Percentiles rank a stretch among this genome's conserved stretches.
These are phyloP conservation scores for Thunnus maccoyii DNA, from an alignment of 2,113 vertebrate species.

Conservation along the genomic window DNA sequence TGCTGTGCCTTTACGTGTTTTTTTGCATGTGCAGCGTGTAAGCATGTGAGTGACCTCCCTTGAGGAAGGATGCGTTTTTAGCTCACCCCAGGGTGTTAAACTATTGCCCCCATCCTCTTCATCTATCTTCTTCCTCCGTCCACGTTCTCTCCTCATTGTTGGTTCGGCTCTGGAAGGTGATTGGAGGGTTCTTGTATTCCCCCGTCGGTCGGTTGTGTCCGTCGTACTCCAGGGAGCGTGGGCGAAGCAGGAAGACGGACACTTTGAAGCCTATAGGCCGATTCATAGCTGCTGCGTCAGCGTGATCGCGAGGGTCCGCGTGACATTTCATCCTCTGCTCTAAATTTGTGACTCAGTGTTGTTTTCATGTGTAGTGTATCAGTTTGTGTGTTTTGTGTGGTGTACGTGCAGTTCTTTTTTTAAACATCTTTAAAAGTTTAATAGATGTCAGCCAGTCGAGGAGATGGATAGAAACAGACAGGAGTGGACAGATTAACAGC, in stretches of 20 bases:
- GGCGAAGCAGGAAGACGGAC: neutral
- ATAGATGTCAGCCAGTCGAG: neutral
- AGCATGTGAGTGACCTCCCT: constrained; percentile 15
- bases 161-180: constrained; percentile 32
- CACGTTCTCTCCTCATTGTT: neutral
- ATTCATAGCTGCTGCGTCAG: too few relatives aligned
- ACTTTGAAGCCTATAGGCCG: constrained; percentile 10
- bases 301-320: too few relatives aligned
- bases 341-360: too few relatives aligned
- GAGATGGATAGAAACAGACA: neutral
- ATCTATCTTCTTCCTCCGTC: neutral
- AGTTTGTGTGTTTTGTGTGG: neutral
- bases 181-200: constrained; percentile 24
- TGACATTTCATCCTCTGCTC: too few relatives aligned
- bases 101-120: neutral
- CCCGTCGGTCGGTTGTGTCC: constrained; percentile 5
- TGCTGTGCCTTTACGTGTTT: neutral
- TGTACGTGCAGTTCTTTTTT: neutral
- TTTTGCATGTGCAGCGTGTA: neutral
- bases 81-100: constrained; percentile 10
- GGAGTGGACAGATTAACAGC: too few relatives aligned
- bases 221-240: constrained; percentile 4
- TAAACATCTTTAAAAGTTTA: neutral
- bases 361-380: neutral
- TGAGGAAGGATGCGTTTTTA: neutral